phyloP scores from a whole-genome alignment of 2,888 invertebrate species.

The Drosophila melanosoma region DNA sequence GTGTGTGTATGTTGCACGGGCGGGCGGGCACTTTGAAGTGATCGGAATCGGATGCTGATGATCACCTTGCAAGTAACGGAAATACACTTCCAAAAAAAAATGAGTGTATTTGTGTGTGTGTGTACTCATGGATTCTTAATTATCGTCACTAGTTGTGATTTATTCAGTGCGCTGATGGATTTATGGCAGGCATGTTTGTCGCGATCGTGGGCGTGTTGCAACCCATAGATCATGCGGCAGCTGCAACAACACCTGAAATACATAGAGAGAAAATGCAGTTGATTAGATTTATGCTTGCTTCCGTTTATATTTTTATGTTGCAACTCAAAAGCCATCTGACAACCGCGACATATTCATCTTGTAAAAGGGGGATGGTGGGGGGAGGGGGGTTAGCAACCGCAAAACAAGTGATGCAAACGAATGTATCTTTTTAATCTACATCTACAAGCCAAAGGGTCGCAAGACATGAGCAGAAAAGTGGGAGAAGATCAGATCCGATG shows the following conservation, averaged over 20 bases:
- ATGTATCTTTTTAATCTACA: conserved; percentile 4
- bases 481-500: neutral
- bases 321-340: neutral
- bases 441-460: neutral
- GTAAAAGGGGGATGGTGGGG: neutral
- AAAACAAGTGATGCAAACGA: conserved; percentile 24
- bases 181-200: conserved; percentile 73
- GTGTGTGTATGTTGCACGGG: conserved; percentile 45
- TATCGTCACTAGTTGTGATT: conserved; percentile 68
- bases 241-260: conserved; percentile 71
- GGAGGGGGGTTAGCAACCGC: conserved; percentile 1
- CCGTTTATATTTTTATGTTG: conserved; percentile 34
- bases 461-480: neutral
- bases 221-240: conserved; percentile 67
- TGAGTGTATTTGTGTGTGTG: neutral
- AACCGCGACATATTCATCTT: neutral
- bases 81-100: conserved; percentile 53
- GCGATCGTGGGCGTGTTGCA: conserved; percentile 53
- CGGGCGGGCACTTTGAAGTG: conserved; percentile 65
- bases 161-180: conserved; percentile 73
- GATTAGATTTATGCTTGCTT: conserved; percentile 71
- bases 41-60: conserved; percentile 64
- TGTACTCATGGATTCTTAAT: conserved; percentile 60
- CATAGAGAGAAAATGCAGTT: conserved; percentile 44
- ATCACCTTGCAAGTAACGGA: conserved; percentile 74